Evolutionary conservation across 1,140 invertebrate genomes (phyloP), one percentile per base, ranked within the genome.

Genomic region (Lucilia sericata): DNA sequence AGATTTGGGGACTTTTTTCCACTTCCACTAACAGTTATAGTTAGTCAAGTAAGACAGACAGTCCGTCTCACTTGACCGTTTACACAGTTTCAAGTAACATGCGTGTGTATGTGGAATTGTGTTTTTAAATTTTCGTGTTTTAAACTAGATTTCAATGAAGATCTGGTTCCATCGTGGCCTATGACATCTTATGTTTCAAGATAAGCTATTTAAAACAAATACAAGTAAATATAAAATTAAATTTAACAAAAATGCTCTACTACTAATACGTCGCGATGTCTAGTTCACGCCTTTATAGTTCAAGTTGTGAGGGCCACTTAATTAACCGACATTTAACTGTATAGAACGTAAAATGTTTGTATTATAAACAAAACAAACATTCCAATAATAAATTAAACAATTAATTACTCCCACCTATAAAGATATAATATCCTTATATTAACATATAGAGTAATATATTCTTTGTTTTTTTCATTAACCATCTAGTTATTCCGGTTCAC

Each of bases 111-210:
- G 42, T 42, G 42, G 3, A 30, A 30, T 30, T 42, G 42, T 42
- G 2, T 7, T 42, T 60, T n/a, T n/a, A 7, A 2, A 30, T 30
- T 30, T 30, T 30, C 25, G 25, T 30, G 25, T 30, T 30, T 70
- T 70, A 70, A 25, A 21, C 19, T 70, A 70, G 65, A 70, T 70
- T 70, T 70, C 65, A 70, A 70, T 70, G 65, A 70, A 70, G 65
- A 70, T 70, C 65, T 70, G 19, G 65, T 70, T 70, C 65, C 65
- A 25, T 70, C 65, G 17, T 70, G 21, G 65, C 65, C 65, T 70
- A 25, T 70, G n/a, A 25, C n/a, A 70, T n/a, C 65, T 70, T 70
- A 10, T 21, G 10, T 70, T 19, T 70, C 25, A 70, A 55, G 12
- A 14, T 70, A 14, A 7, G 5, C 55, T 14, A 17, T 7, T 17